These are phyloP conservation scores for Itoplectis maculator DNA, from an alignment of 2,888 invertebrate species.

Conservation along the genomic window DNA sequence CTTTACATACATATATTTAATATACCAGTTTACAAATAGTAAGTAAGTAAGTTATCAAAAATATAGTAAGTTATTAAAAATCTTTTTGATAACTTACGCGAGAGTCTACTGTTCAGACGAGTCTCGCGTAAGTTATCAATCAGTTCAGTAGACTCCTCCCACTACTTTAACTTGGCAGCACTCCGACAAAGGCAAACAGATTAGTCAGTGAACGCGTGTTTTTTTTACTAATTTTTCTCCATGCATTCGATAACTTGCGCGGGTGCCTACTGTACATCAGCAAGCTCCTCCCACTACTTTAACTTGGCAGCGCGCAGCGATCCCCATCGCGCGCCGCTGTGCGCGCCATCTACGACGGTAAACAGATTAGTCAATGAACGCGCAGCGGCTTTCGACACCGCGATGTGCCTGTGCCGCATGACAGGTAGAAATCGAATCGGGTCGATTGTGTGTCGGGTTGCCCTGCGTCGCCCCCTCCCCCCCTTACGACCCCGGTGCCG, in stretches of 20 bases:
- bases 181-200: too few species aligned
- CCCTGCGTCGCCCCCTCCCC: slow-evolving; percentile 25
- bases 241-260: slow-evolving; percentile 14
- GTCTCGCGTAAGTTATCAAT: too few species aligned
- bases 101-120: too few species aligned
- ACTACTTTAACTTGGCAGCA: too few species aligned
- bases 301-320: slow-evolving; percentile 45
- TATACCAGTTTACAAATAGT: background rate
- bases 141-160: too few species aligned
- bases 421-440: slow-evolving; percentile 68
- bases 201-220: too few species aligned
- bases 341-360: slow-evolving; percentile 11
- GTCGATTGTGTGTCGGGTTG: slow-evolving; percentile 30
- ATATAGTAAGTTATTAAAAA: too few species aligned
- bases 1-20: too few species aligned
- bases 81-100: too few species aligned
- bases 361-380: slow-evolving; percentile 59
- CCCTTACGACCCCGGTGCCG: slow-evolving; percentile 22
- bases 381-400: slow-evolving; percentile 46
- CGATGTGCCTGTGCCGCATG: slow-evolving; percentile 24
- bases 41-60: too few species aligned
- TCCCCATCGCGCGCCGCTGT: slow-evolving; percentile 43
- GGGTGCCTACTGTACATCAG: slow-evolving; percentile 26
- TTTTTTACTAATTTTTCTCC: too few species aligned
- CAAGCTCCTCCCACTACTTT: slow-evolving; percentile 54